These are phyloP conservation scores for Centruroides sculpturatus DNA, from an alignment of 1,140 invertebrate species.

Conservation along the genomic window DNA sequence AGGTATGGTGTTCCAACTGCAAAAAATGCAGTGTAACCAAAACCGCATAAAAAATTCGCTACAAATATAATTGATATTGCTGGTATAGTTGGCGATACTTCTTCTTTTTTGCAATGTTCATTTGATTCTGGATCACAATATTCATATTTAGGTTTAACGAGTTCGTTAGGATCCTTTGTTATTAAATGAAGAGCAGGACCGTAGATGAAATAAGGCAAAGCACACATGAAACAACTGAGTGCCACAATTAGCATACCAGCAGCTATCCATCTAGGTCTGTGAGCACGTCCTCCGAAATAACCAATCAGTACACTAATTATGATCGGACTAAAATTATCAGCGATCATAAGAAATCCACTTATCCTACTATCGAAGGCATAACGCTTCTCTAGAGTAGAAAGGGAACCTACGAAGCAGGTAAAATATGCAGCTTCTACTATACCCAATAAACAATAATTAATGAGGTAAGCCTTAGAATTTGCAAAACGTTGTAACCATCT, in stretches of 20 bases:
- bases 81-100: constrained; percentile 5
- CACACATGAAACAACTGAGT: constrained; percentile 45
- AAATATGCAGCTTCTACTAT: constrained; percentile 12
- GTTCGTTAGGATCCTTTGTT: background rate
- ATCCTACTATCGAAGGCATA: constrained; percentile 61
- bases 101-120: background rate
- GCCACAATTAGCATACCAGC: constrained; percentile 52
- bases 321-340: constrained; percentile 10
- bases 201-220: constrained; percentile 49
- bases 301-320: constrained; percentile 8
- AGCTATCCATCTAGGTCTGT: constrained; percentile 51
- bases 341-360: constrained; percentile 37
- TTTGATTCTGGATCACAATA: background rate
- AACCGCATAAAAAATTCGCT: constrained; percentile 17
- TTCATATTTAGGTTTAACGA: background rate
- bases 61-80: constrained; percentile 13
- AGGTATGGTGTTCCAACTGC: constrained; percentile 25
- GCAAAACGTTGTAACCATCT: constrained; percentile 7
- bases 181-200: constrained; percentile 30
- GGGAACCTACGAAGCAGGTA: constrained; percentile 11
- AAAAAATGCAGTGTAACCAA: constrained; percentile 18
- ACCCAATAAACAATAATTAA: constrained; percentile 4
- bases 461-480: constrained; percentile 2
- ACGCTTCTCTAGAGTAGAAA: constrained; percentile 23
- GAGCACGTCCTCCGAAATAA: constrained; percentile 34